phyloP scores from a whole-genome alignment of 2,113 vertebrate species.

The Sphaerodactylus townsendi region DNA sequence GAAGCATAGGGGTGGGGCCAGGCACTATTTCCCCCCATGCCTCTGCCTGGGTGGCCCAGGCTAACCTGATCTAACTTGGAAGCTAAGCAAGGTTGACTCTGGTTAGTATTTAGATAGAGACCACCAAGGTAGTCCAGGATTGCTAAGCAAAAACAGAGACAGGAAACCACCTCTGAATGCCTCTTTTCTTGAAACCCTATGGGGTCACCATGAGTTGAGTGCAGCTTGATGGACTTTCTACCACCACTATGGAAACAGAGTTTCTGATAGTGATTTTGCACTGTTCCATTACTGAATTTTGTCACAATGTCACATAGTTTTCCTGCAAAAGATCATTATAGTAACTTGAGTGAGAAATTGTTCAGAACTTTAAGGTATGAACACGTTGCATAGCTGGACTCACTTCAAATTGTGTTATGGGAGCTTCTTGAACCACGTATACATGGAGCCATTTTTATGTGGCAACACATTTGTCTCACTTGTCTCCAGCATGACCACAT shows the following conservation, averaged over 20 bases:
- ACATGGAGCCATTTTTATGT: not conserved
- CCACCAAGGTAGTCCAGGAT: no score
- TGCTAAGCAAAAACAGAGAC: no score
- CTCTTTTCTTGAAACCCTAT: no score
- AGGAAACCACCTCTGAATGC: no score
- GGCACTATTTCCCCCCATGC: no score
- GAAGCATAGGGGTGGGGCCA: no score
- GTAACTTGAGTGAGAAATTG: not conserved
- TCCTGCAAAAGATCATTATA: not conserved
- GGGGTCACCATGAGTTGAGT: no score
- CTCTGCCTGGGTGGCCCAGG: no score
- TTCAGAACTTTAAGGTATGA: not conserved
- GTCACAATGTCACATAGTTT: not conserved
- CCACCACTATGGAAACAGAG: not conserved
- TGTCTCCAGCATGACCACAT: not conserved
- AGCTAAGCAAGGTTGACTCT: no score
- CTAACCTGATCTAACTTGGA: no score
- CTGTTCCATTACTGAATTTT: not conserved
- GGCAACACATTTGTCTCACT: not conserved
- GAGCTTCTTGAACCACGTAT: not conserved
- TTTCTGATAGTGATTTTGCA: not conserved
- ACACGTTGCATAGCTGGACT: not conserved
- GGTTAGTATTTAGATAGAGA: no score
- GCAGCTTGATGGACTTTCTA: no score
- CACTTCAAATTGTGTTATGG: not conserved